Evolutionary conservation across 2,888 invertebrate genomes (phyloP), one percentile per base, ranked within the genome.

Genomic region (Drosophila falleni): DNA sequence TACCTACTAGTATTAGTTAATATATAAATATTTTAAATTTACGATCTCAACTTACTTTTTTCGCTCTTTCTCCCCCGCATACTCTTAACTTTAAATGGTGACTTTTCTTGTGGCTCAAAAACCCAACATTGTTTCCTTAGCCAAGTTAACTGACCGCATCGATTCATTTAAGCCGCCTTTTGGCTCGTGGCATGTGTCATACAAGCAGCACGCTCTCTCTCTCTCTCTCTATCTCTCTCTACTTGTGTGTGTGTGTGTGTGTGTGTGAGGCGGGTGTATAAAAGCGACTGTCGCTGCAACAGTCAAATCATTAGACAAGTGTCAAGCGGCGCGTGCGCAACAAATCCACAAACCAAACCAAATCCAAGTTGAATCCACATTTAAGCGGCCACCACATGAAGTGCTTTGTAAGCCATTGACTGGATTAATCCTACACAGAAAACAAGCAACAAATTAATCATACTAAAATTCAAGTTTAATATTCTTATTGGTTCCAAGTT

Each of bases 311-410:
- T 85, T 86, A 74, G 71, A 81, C 70, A 66, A 80, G 64, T 76
- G 81, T 76, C 76, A 47, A 53, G 69, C 70, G 65, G 58, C 81
- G 87, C 82, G 87, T 83, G 87, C 85, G 80, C 80, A 81, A 31
- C 31, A 31, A 31, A 31, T 31, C 9, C 9, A 31, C 8, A 2
- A 19, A 2, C n/a, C n/a, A n/a, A n/a, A 19, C 61, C 60, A 16
- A 49, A 59, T 73, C 71, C 63, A 68, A 65, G 51, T 71, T 66
- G 39, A 61, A 46, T 62, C 71, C 63, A 70, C 74, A 73, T 49
- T 55, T 67, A 80, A 66, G 78, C 80, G 26, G 58, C 87, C 87
- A 71, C 84, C 89, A 87, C 78, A 91, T 91, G 91, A 89, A 91
- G 89, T 87, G 86, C 85, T 78, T 87, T 81, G 91, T 91, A 91